Conservation (phyloP, 2,113 vertebrate species). For the Guaruba guarouba region DNA sequence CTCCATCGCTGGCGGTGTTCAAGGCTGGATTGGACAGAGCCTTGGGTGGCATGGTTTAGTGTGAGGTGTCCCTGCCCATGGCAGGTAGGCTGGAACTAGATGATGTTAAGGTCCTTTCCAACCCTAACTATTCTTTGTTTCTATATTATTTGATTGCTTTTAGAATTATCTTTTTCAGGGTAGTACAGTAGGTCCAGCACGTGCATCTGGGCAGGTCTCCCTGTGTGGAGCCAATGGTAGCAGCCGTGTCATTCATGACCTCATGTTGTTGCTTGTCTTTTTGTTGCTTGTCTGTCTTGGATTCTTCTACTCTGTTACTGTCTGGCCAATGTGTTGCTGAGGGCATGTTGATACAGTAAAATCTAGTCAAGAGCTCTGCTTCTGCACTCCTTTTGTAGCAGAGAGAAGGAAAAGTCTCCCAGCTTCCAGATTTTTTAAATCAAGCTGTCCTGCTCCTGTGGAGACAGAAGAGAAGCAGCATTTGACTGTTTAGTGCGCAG, state of each 20-base stretch:
- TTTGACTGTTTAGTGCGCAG: not conserved
- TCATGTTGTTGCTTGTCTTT: not conserved
- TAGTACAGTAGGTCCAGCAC: not conserved
- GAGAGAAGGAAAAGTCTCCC: not conserved
- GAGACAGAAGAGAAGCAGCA: not conserved
- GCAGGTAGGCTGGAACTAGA: no score
- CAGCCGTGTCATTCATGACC: not conserved
- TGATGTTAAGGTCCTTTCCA: no score
- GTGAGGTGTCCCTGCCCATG: no score
- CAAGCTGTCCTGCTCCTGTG: not conserved
- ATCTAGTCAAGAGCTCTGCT: not conserved
- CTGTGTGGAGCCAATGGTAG: not conserved
- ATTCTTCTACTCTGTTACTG: not conserved
- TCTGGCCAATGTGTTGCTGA: not conserved
- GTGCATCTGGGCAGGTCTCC: not conserved
- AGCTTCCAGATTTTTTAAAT: not conserved
- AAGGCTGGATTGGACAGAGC: no score
- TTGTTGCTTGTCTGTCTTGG: not conserved
- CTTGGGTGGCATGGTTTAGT: no score
- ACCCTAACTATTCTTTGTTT: no score
- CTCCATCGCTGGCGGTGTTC: no score
- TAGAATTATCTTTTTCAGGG: not conserved
- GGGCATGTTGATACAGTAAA: not conserved
- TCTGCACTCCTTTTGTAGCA: not conserved
- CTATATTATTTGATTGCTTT: not conserved